A percentile compares a stretch with the other conserved stretches of the same genome.
Evolutionary conservation across 1,140 invertebrate genomes (phyloP).

Genomic region (Drosophila bocki): DNA sequence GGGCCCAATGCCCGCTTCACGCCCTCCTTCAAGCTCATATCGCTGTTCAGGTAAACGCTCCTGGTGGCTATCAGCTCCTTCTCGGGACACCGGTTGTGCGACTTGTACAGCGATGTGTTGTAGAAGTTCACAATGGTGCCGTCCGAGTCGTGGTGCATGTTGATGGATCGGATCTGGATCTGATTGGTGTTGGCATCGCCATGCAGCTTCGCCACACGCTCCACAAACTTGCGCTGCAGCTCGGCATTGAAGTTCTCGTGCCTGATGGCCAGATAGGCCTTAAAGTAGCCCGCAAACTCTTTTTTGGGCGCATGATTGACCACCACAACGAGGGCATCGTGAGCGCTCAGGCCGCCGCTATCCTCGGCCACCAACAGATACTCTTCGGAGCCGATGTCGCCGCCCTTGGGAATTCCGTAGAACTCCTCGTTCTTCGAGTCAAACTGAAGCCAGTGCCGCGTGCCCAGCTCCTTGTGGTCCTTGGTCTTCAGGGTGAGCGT

Average conservation of each 20-base stretch:
- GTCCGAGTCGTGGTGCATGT: conserved; percentile 70
- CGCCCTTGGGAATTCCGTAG: conserved; percentile 91
- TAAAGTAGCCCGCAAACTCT: conserved; percentile 90
- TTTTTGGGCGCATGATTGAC: conserved; percentile 87
- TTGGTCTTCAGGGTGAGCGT: conserved; percentile 90
- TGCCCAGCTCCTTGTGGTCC: conserved; percentile 89
- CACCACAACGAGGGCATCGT: conserved; percentile 92
- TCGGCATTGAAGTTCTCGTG: conserved; percentile 91
- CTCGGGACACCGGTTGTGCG: conserved; percentile 90
- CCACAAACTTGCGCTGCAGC: conserved; percentile 91
- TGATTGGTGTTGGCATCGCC: conserved; percentile 90
- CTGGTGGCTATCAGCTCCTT: conserved; percentile 90
- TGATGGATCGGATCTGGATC: conserved; percentile 88
- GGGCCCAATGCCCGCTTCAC: conserved; percentile 91
- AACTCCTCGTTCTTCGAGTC: conserved; percentile 95
- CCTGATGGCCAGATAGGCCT: conserved; percentile 91
- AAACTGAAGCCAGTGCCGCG: conserved; percentile 95
- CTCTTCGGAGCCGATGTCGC: conserved; percentile 89
- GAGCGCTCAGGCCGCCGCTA: conserved; percentile 89
- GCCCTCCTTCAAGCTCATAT: conserved; percentile 88
- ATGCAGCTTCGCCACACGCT: conserved; percentile 91
- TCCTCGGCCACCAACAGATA: conserved; percentile 91
- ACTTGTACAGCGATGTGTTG: conserved; percentile 88
- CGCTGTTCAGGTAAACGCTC: conserved; percentile 89
- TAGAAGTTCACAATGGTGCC: conserved; percentile 85